Evolutionary conservation across 2,113 vertebrate species (phyloP).

Genomic region (Syngnathus floridae): DNA sequence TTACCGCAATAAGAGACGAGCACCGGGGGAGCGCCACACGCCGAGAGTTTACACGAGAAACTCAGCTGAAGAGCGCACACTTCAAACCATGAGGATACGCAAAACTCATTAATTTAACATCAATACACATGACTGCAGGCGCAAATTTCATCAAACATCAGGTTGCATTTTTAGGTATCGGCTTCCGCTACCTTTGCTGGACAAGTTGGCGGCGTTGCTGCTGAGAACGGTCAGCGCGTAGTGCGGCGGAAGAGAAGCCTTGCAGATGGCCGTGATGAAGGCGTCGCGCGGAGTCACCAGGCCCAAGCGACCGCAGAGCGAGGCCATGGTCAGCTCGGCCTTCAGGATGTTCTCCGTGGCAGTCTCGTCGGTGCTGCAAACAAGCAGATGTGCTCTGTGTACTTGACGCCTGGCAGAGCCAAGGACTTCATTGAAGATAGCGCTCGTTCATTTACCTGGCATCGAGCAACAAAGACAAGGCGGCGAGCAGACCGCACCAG

Average conservation of each 20-base stretch:
- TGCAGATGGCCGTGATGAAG: constrained; percentile 98
- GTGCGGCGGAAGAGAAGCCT: constrained; percentile 94
- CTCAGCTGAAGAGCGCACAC: constrained; percentile 9
- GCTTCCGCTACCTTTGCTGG: constrained; percentile 78
- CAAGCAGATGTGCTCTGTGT: neutral
- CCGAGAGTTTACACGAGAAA: constrained; percentile 37
- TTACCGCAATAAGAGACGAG: constrained; percentile 29
- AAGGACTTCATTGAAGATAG: neutral
- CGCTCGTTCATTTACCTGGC: constrained; percentile 77
- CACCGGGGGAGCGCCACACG: constrained; percentile 17
- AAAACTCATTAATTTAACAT: constrained; percentile 42
- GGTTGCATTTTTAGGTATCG: neutral
- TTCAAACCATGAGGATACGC: constrained; percentile 25
- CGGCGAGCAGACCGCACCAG: constrained; percentile 96
- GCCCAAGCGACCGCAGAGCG: constrained; percentile 86
- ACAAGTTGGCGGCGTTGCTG: constrained; percentile 75
- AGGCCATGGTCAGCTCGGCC: constrained; percentile 93
- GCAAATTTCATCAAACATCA: neutral
- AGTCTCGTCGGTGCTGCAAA: constrained; percentile 87
- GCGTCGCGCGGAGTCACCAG: constrained; percentile 95
- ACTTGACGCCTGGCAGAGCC: too few species aligned
- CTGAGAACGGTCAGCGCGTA: constrained; percentile 91
- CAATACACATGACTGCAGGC: constrained; percentile 25
- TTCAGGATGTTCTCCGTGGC: constrained; percentile 98
- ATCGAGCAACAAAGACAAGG: constrained; percentile 90